Conservation (phyloP, 2,797 vertebrate species). For the Xenopus petersii region DNA sequence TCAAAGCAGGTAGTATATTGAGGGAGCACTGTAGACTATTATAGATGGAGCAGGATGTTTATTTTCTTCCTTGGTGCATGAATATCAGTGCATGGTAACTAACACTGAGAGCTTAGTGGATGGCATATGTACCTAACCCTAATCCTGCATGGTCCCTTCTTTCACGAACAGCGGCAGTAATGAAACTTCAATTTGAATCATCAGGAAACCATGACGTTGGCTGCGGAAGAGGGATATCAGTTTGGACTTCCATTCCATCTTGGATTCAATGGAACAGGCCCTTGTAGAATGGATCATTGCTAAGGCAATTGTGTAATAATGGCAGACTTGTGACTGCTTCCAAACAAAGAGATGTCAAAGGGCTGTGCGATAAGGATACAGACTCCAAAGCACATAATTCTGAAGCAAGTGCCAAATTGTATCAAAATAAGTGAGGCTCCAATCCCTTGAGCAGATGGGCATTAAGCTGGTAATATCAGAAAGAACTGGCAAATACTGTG, state of each 20-base stretch:
- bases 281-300: constrained; percentile 32
- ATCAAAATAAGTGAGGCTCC: constrained; percentile 7
- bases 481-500: not conserved
- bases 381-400: not conserved
- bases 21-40: no score
- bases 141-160: constrained; percentile 61
- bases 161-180: constrained; percentile 90
- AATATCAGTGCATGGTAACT: constrained; percentile 25
- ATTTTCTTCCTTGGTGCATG: constrained; percentile 12
- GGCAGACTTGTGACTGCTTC: constrained; percentile 56
- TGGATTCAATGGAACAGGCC: not conserved
- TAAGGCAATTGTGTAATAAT: constrained; percentile 61
- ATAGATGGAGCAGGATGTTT: not conserved
- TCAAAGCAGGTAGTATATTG: no score
- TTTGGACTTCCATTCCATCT: constrained; percentile 15
- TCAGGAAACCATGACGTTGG: constrained; percentile 78
- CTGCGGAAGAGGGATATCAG: constrained; percentile 52
- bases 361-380: constrained; percentile 17
- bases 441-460: not conserved
- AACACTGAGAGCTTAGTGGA: constrained; percentile 46
- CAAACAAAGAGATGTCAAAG: constrained; percentile 31
- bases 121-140: constrained; percentile 57
- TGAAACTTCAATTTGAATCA: constrained; percentile 97
- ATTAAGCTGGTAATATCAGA: not conserved
- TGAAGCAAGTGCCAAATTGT: constrained; percentile 70